phyloP scores from a whole-genome alignment of 2,113 vertebrate species.

The Vicugna pacos region DNA sequence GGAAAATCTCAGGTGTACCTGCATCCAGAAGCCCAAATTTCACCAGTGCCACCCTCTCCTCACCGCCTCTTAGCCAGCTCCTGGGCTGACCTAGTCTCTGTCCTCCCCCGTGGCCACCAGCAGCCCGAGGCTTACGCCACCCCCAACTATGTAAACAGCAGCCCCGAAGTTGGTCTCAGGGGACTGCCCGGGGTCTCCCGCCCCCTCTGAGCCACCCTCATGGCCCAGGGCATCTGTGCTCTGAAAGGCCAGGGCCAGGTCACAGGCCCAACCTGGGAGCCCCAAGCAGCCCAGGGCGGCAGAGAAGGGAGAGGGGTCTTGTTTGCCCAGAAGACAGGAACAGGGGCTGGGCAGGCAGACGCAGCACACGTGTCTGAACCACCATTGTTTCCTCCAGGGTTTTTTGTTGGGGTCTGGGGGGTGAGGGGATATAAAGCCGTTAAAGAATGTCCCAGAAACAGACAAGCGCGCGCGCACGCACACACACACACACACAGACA shows the following conservation, averaged over 20 bases:
- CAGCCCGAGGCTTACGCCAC: rapidly evolving
- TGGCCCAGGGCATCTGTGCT: neutral
- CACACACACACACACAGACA: no score
- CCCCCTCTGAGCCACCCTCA: neutral
- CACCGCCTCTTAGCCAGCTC: rapidly evolving
- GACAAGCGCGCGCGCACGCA: neutral
- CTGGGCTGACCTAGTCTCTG: neutral
- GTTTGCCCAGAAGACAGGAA: neutral
- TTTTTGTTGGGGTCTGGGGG: neutral
- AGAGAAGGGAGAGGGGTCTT: neutral
- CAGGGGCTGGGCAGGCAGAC: neutral
- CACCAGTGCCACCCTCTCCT: neutral
- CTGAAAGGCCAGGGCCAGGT: neutral
- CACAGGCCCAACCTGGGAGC: neutral
- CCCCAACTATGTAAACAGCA: neutral
- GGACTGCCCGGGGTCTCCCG: neutral
- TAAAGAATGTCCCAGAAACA: conserved; percentile 1
- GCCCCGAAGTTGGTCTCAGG: neutral
- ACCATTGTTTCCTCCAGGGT: neutral
- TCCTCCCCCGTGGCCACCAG: neutral
- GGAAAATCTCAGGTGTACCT: neutral
- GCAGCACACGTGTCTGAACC: neutral
- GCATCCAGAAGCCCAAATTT: no score
- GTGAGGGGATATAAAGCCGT: neutral
- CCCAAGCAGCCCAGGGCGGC: neutral